phyloP scores from a whole-genome alignment of 2,888 invertebrate species.

The Polyommatus iphigenia region DNA sequence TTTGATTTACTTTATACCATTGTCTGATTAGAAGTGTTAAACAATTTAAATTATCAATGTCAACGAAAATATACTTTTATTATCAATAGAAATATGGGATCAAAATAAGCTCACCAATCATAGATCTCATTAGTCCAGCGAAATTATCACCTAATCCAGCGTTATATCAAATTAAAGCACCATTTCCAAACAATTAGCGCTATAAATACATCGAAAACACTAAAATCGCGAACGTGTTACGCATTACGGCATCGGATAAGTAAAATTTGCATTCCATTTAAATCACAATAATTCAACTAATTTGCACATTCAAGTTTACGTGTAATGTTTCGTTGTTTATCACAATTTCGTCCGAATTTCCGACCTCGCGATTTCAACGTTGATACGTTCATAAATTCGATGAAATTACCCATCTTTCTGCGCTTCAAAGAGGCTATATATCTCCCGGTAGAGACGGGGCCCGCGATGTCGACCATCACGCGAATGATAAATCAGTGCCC shows the following conservation, averaged over 20 bases:
- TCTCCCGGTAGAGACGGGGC: slow-evolving; percentile 67
- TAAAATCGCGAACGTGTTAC: slow-evolving; percentile 18
- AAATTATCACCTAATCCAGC: slow-evolving; percentile 1
- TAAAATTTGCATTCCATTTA: slow-evolving; percentile 31
- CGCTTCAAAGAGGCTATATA: slow-evolving; percentile 76
- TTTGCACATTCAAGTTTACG: slow-evolving; percentile 30
- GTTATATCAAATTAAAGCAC: slow-evolving; percentile 1
- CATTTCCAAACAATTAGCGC: slow-evolving; percentile 10
- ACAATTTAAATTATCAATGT: no score
- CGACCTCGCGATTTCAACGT: slow-evolving; percentile 65
- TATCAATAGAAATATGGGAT: not conserved
- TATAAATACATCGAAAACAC: slow-evolving; percentile 17
- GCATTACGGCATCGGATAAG: slow-evolving; percentile 29
- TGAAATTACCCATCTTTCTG: slow-evolving; percentile 78
- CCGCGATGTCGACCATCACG: slow-evolving; percentile 71
- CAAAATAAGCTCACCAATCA: not conserved
- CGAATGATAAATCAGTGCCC: slow-evolving; percentile 72
- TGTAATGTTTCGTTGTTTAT: slow-evolving; percentile 57
- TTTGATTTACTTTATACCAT: no score
- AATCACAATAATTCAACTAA: slow-evolving; percentile 30
- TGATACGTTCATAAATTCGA: slow-evolving; percentile 77
- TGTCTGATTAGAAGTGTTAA: no score
- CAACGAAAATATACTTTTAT: no score
- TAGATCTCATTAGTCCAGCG: not conserved
- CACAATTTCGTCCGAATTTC: slow-evolving; percentile 66